phyloP scores from a whole-genome alignment of 2,797 vertebrate species.

The Peromyscus nudipes region DNA sequence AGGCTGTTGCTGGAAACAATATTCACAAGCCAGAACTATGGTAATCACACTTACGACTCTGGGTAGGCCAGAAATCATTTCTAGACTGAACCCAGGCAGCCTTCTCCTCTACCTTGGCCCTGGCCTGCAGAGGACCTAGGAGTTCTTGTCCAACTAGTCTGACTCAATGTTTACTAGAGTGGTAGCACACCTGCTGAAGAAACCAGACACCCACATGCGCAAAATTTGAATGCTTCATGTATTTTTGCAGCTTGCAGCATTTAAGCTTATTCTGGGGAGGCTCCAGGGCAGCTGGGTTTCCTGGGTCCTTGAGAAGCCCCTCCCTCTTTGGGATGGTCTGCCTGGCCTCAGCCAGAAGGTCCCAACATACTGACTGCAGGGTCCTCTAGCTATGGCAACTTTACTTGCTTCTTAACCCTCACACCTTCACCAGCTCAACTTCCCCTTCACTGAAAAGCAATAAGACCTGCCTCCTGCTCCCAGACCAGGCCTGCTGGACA shows the following conservation, averaged over 20 bases:
- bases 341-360: background rate
- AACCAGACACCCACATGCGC: background rate
- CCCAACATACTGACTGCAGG: background rate
- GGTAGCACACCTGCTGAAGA: background rate
- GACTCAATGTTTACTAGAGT: background rate
- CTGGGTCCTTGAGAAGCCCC: background rate
- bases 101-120: background rate
- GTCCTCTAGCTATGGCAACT: background rate
- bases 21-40: accelerated
- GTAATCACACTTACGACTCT: background rate
- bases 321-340: background rate
- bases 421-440: background rate
- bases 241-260: too few relatives aligned
- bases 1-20: background rate
- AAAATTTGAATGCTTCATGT: background rate
- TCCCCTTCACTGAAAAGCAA: background rate
- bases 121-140: background rate
- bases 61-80: background rate
- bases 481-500: background rate
- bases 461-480: background rate
- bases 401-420: background rate
- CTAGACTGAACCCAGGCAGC: background rate
- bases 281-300: background rate
- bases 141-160: background rate
- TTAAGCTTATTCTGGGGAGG: background rate